phyloP scores from a whole-genome alignment of 1,140 invertebrate genomes.

The Rhyacophila brunnea region DNA sequence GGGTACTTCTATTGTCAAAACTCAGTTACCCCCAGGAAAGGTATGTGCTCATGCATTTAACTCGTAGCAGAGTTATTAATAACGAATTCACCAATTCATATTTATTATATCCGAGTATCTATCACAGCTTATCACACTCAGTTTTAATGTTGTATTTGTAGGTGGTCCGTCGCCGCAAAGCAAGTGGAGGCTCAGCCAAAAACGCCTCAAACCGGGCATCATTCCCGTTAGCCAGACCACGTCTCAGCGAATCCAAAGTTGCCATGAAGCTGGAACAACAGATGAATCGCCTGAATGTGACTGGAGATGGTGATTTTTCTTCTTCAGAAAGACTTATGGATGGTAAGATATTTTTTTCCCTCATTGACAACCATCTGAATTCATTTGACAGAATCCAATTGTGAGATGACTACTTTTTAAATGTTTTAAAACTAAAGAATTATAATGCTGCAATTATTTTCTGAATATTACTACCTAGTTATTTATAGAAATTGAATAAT shows the following conservation, averaged over 20 bases:
- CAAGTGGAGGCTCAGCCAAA: constrained; percentile 31
- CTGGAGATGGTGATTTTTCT: constrained; percentile 27
- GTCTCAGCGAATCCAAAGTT: constrained; percentile 44
- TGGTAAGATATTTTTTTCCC: constrained; percentile 21
- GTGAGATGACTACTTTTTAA: no score
- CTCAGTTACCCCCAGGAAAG: constrained; percentile 68
- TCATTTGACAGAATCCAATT: no score
- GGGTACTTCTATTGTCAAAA: constrained; percentile 61
- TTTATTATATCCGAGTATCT: constrained; percentile 1
- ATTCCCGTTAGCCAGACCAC: constrained; percentile 55
- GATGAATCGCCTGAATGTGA: constrained; percentile 33
- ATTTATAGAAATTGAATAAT: no score
- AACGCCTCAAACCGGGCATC: constrained; percentile 54
- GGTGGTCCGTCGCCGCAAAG: constrained; percentile 54
- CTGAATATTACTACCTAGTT: no score
- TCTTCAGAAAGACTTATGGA: constrained; percentile 30
- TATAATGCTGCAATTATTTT: no score
- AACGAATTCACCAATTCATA: background rate
- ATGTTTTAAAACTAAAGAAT: no score
- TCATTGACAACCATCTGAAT: no score
- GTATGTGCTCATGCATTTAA: constrained; percentile 39
- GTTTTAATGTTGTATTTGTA: constrained; percentile 6
- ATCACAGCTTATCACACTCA: no score
- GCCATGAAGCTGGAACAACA: constrained; percentile 42
- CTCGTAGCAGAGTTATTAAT: background rate